Conservation (phyloP, 2,797 vertebrate genomes). For the Esox masquinongy region DNA sequence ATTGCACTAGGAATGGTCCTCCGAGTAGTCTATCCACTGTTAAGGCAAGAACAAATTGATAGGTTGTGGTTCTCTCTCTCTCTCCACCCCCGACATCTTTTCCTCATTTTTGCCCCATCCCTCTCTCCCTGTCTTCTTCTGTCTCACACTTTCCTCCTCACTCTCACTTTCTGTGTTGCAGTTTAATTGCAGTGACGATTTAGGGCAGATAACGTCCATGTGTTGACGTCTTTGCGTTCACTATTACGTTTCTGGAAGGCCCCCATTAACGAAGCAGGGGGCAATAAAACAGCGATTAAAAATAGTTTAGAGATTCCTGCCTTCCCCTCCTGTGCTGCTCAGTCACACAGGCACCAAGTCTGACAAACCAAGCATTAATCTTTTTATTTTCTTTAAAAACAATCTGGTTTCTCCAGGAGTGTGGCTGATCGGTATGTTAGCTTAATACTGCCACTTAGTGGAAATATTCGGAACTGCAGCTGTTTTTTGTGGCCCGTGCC, state of each 20-base stretch:
- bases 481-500: background rate
- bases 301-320: slow-evolving; percentile 75
- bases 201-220: slow-evolving; percentile 58
- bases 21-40: background rate
- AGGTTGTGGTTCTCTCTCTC: background rate
- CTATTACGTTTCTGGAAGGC: slow-evolving; percentile 49
- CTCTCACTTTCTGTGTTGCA: background rate
- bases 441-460: slow-evolving; percentile 61
- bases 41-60: background rate
- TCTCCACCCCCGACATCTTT: background rate
- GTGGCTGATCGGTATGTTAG: slow-evolving; percentile 32
- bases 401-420: slow-evolving; percentile 36
- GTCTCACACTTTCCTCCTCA: background rate
- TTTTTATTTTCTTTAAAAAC: slow-evolving; percentile 60
- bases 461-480: slow-evolving; percentile 35
- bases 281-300: slow-evolving; percentile 77
- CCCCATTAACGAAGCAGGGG: slow-evolving; percentile 49
- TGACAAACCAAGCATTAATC: slow-evolving; percentile 77
- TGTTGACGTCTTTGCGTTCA: slow-evolving; percentile 26
- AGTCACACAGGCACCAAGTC: slow-evolving; percentile 77
- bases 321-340: slow-evolving; percentile 71
- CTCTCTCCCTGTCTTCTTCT: background rate
- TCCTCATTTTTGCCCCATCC: too few relatives aligned
- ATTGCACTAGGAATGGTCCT: background rate
- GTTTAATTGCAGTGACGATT: slow-evolving; percentile 65